These are phyloP conservation scores for Crepidodera aurea DNA, from an alignment of 2,888 invertebrate genomes.

Conservation along the genomic window DNA sequence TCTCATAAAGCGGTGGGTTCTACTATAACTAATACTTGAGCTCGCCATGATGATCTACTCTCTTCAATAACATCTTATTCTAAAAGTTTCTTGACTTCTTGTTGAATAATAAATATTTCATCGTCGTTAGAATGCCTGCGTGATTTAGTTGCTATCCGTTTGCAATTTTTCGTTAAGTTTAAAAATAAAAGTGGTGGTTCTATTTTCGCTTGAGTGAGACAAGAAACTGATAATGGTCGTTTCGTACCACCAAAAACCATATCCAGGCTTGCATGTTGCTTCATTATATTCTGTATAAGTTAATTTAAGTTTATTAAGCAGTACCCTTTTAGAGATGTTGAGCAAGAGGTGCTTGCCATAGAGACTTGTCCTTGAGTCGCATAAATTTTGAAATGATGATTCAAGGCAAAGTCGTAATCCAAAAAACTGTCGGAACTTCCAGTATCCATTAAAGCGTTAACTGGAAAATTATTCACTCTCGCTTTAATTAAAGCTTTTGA, in stretches of 20 bases:
- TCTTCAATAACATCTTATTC: conserved; percentile 20
- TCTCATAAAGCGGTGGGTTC: no score
- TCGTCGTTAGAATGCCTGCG: conserved; percentile 9
- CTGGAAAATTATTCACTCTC: neutral
- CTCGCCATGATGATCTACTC: conserved; percentile 23
- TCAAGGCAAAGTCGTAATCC: no score
- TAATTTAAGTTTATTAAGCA: neutral
- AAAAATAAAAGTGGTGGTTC: conserved; percentile 3
- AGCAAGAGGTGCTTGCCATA: neutral
- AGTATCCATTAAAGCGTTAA: neutral
- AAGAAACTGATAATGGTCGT: conserved; percentile 3
- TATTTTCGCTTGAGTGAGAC: conserved; percentile 9
- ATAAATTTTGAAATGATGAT: neutral
- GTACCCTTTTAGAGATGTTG: neutral
- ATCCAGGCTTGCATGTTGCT: no score
- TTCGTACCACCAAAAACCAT: no score
- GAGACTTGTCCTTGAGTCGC: neutral
- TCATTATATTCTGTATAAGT: neutral
- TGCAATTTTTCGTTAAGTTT: conserved; percentile 10
- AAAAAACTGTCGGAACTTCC: no score
- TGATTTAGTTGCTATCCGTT: conserved; percentile 18
- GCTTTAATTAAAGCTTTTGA: no score
- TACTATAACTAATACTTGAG: conserved; percentile 43
- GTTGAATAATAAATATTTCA: conserved; percentile 17
- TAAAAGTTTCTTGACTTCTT: conserved; percentile 9